Conservation (phyloP, 2,888 invertebrate genomes). For the Ephialtes manifestator region DNA sequence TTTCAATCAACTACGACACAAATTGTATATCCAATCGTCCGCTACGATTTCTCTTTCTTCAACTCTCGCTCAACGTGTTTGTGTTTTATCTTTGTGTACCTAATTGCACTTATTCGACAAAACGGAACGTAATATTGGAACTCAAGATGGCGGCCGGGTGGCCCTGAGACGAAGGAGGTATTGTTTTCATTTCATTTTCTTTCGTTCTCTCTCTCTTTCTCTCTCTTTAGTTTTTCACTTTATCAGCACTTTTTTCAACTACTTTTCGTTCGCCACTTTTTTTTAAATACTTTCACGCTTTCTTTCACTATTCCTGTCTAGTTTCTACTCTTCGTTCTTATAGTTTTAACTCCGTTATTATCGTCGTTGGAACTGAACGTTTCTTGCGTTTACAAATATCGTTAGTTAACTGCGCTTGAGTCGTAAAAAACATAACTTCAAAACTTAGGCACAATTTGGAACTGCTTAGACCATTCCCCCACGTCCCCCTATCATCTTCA, state of each 20-base stretch:
- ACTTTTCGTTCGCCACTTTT: slow-evolving; percentile 38
- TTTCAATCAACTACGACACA: slow-evolving; percentile 68
- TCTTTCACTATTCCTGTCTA: slow-evolving; percentile 36
- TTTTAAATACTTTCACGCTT: slow-evolving; percentile 43
- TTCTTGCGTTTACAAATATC: slow-evolving; percentile 71
- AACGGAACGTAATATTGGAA: slow-evolving; percentile 84
- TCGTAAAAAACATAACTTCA: slow-evolving; percentile 82
- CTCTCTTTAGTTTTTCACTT: slow-evolving; percentile 47
- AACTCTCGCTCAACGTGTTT: slow-evolving; percentile 69
- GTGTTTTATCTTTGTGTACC: slow-evolving; percentile 79
- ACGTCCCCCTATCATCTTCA: slow-evolving; percentile 66
- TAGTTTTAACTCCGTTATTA: slow-evolving; percentile 63
- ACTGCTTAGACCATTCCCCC: slow-evolving; percentile 83
- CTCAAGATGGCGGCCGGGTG: slow-evolving; percentile 84
- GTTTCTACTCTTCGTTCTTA: slow-evolving; percentile 64
- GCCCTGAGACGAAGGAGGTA: slow-evolving; percentile 84
- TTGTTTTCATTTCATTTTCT: slow-evolving; percentile 72
- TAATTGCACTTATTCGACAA: slow-evolving; percentile 86
- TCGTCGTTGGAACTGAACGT: slow-evolving; percentile 72
- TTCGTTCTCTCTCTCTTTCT: slow-evolving; percentile 56
- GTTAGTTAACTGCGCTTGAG: slow-evolving; percentile 74
- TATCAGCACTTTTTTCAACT: slow-evolving; percentile 37
- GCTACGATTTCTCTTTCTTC: slow-evolving; percentile 58
- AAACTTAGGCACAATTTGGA: slow-evolving; percentile 86
- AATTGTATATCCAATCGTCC: slow-evolving; percentile 69